Conservation (phyloP, 37 sponge, comb jelly and placozoan species). For the Diacarnus erythraeanus region DNA sequence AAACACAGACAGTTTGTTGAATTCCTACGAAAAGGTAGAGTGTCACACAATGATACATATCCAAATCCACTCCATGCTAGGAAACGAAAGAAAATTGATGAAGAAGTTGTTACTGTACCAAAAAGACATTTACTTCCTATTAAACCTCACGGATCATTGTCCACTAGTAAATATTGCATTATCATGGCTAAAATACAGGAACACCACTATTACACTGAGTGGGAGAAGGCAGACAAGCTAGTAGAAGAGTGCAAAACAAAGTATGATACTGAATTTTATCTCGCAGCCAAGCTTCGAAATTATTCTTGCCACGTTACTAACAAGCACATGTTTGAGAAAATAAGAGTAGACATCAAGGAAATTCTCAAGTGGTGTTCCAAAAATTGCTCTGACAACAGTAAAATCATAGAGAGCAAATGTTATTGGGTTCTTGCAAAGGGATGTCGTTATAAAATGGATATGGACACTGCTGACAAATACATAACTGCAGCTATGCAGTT, state of each 20-base stretch:
- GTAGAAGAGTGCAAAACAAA: not conserved
- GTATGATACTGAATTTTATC: not conserved
- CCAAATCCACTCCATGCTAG: not conserved
- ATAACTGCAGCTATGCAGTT: not conserved
- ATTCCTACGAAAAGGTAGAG: not conserved
- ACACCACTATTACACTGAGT: not conserved
- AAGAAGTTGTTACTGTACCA: not conserved
- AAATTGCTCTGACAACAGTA: not conserved
- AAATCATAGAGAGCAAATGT: not conserved
- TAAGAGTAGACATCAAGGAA: not conserved
- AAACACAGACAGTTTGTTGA: not conserved
- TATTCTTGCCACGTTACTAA: not conserved
- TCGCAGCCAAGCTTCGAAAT: not conserved
- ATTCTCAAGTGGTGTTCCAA: not conserved
- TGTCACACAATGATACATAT: not conserved
- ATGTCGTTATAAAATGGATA: not conserved
- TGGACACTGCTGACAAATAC: not conserved
- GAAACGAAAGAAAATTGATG: not conserved
- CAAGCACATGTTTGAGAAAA: not conserved
- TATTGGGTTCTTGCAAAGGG: not conserved
- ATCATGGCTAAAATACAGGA: not conserved
- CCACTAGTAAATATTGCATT: not conserved
- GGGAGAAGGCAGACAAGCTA: not conserved
- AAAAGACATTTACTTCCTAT: not conserved
- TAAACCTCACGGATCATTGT: not conserved